Base-by-base conservation (phyloP, 2,113 vertebrate species). In the Caracal caracal region DNA sequence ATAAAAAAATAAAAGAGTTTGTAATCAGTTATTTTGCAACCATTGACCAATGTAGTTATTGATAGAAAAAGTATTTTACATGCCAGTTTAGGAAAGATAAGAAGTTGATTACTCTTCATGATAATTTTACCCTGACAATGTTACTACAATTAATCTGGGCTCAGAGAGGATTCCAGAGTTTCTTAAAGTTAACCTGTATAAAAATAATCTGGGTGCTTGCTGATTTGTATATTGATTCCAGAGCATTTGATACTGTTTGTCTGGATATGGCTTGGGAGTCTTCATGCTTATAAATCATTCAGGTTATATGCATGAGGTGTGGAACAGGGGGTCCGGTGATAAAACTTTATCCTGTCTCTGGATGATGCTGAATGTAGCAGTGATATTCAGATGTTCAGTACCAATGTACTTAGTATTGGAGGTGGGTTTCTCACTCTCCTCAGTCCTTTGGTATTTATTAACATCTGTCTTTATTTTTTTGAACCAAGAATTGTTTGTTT, bases 401-500 rank as follows among this genome's bases (percentile, higher is more conserved):
- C 9, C 30, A 56, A 26, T 5, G 28, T 12, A 20, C 33, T 78
- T 3, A 51, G 1, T 10, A 53, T 24, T 24, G 1, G 0, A 5
- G 17, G 0, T n/a, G 6, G 2, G 35, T 0, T 19, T 8, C 13
- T 85, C 5, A 63, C 5, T n/a, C 7, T 16, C 11, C 10, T 88
- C 3, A 63, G 4, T 51, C 5, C 28, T 94, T 68, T 86, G 9
- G 0, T 15, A 43, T 51, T 53, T 87, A 30, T 93, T 93, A 56
- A 56, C 28, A 79, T 13, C 0, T 63, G 10, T 88, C 13, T 83
- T 80, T 47, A 37, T 30, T 49, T 20, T 63, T 63, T 28, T 83
- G 66, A 96, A 79, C 9, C 15, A n/a, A 81, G 19, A 37, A 1
- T 47, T 51, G 1, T 71, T 82, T 65, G 0, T 43, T 83, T 79